Evolutionary conservation across 2,888 invertebrate species (phyloP).

Genomic region (Coelinius sp.): DNA sequence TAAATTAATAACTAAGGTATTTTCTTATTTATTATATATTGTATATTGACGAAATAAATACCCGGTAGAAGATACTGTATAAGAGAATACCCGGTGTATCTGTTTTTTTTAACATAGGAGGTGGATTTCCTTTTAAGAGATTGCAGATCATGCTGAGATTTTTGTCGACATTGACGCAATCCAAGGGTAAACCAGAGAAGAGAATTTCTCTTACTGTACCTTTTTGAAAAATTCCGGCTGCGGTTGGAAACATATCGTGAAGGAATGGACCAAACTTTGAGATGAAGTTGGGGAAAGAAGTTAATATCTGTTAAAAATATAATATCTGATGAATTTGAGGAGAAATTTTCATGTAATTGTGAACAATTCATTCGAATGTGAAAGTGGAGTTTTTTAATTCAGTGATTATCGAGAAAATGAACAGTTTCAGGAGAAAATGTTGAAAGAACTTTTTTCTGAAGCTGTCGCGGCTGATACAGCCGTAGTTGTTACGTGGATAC

Average conservation of each 20-base stretch:
- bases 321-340: not conserved
- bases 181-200: conserved; percentile 74
- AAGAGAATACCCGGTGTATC: conserved; percentile 43
- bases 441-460: too few species aligned
- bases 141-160: conserved; percentile 52
- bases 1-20: not conserved
- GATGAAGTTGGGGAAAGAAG: conserved; percentile 71
- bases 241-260: conserved; percentile 72
- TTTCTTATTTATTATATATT: conserved; percentile 24
- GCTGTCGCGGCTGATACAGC: too few species aligned
- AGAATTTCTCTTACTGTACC: conserved; percentile 73
- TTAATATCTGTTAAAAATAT: conserved; percentile 66
- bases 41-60: conserved; percentile 39
- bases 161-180: conserved; percentile 68
- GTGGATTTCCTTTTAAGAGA: conserved; percentile 45
- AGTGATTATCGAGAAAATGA: too few species aligned
- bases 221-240: conserved; percentile 72
- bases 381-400: too few species aligned
- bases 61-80: conserved; percentile 50
- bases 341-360: too few species aligned
- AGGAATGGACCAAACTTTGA: conserved; percentile 73
- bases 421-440: too few species aligned
- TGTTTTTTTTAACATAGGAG: conserved; percentile 47
- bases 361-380: too few species aligned
- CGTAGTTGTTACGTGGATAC: too few species aligned